Base-by-base conservation (phyloP, 2,888 invertebrate species). In the Mythimna impura region DNA sequence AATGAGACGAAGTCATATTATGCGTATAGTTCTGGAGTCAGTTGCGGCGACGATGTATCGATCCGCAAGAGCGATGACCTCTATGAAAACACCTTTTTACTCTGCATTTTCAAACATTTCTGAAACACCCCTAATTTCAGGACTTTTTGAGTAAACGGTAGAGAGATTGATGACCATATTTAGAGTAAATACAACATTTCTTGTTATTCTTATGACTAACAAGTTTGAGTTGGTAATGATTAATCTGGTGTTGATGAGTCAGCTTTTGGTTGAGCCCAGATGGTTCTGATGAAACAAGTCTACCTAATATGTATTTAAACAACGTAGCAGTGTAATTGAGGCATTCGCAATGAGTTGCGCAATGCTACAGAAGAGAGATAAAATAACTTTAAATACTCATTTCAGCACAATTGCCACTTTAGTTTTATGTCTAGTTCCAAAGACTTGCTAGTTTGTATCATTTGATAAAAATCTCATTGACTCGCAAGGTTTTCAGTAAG, bases 31-130 rank as follows among this genome's bases (percentile, higher is more conserved):
- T 78, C 71, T 81, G 83, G 66, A 84, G 77, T 70, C 73, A 76
- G 78, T 79, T 77, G 86, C 84, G 83, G 77, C 82, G 77, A 76
- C 81, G 69, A 78, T 76, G 71, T 89, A 90, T 90, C 82, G 90
- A 90, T 90, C 84, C 81, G 78, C 72, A 82, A 81, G 86, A 83
- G 83, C 89, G 83, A 86, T 84, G 88, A 89, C 89, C 89, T 89
- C 81, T 84, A 72, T 65, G 55, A 69, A 80, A 73, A 71, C 79
- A 65, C 22, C 34, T 65, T 36, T 71, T 72, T 57, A 58, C 67
- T 74, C 66, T 58, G 66, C 62, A 64, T 65, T 76, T 72, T 64
- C 63, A 47, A 72, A 55, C 54, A 61, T 43, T 66, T 10, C 61
- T 63, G 43, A 22, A 34, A 64, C 17, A 17, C 43, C 10, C 62